These are phyloP conservation scores for Antheraea pernyi DNA, from an alignment of 1,140 invertebrate species.

Conservation along the genomic window DNA sequence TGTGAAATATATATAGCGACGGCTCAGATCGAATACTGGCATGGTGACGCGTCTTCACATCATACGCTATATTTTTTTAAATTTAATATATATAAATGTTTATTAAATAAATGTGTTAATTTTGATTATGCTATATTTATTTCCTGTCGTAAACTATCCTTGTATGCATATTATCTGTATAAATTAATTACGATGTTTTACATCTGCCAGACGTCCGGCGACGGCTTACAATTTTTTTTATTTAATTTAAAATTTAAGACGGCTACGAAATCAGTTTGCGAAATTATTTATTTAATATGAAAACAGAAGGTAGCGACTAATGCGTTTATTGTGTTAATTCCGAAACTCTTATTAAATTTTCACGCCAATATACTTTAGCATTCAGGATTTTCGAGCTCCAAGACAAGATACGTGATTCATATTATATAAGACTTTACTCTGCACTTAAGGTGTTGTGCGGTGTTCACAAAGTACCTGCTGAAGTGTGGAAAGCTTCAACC, in stretches of 20 bases:
- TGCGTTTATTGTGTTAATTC: constrained; percentile 33
- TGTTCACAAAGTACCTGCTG: constrained; percentile 21
- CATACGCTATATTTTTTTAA: too few species aligned
- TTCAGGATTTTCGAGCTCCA: constrained; percentile 20
- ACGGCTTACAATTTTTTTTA: too few species aligned
- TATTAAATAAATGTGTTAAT: too few species aligned
- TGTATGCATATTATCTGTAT: too few species aligned
- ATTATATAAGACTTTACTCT: constrained; percentile 52
- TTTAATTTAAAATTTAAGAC: background rate
- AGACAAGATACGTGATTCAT: constrained; percentile 50
- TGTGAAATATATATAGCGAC: too few species aligned
- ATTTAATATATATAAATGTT: too few species aligned
- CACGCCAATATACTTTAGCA: constrained; percentile 27
- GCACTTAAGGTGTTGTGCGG: constrained; percentile 42
- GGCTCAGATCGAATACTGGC: too few species aligned
- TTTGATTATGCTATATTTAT: too few species aligned
- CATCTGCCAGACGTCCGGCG: too few species aligned
- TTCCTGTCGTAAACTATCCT: too few species aligned
- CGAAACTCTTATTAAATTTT: constrained; percentile 25
- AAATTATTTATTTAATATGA: background rate
- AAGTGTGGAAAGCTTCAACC: constrained; percentile 41
- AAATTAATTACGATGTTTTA: too few species aligned
- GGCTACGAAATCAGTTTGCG: background rate
- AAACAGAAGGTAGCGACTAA: constrained; percentile 10
- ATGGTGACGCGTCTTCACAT: too few species aligned